phyloP scores from a whole-genome alignment of 1,140 invertebrate genomes.

The Drosophila pachea region DNA sequence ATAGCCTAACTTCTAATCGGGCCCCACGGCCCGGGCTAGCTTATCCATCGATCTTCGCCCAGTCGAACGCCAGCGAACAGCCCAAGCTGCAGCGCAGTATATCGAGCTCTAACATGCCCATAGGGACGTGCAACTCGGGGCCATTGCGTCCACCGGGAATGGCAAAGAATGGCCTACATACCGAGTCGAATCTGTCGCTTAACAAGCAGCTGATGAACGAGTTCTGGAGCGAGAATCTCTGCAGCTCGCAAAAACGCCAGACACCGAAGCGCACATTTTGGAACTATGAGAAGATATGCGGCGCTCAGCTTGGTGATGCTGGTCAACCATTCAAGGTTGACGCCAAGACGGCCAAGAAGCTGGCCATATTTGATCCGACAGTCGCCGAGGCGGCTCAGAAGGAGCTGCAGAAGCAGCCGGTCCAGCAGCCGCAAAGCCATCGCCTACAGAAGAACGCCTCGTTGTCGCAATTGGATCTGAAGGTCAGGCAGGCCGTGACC shows the following conservation, averaged over 20 bases:
- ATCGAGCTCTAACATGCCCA: conserved; percentile 72
- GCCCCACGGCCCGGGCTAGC: conserved; percentile 52
- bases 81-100: conserved; percentile 74
- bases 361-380: conserved; percentile 75
- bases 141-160: conserved; percentile 7
- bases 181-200: conserved; percentile 70
- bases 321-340: conserved; percentile 73
- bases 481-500: conserved; percentile 73
- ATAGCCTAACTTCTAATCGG: conserved; percentile 36
- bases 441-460: conserved; percentile 76
- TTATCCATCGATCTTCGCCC: conserved; percentile 74
- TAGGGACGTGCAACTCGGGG: conserved; percentile 23
- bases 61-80: conserved; percentile 26
- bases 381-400: conserved; percentile 71
- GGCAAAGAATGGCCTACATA: conserved; percentile 31
- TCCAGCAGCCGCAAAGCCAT: conserved; percentile 50
- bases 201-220: conserved; percentile 78
- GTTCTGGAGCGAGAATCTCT: conserved; percentile 76
- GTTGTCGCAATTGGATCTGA: conserved; percentile 72
- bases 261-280: conserved; percentile 74
- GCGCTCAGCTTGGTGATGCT: conserved; percentile 62
- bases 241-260: conserved; percentile 68
- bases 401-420: conserved; percentile 69
- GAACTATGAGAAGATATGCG: conserved; percentile 78
- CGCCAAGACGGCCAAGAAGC: conserved; percentile 73